phyloP scores from a whole-genome alignment of 2,888 invertebrate genomes.

The Nematopogon swammerdamellus region DNA sequence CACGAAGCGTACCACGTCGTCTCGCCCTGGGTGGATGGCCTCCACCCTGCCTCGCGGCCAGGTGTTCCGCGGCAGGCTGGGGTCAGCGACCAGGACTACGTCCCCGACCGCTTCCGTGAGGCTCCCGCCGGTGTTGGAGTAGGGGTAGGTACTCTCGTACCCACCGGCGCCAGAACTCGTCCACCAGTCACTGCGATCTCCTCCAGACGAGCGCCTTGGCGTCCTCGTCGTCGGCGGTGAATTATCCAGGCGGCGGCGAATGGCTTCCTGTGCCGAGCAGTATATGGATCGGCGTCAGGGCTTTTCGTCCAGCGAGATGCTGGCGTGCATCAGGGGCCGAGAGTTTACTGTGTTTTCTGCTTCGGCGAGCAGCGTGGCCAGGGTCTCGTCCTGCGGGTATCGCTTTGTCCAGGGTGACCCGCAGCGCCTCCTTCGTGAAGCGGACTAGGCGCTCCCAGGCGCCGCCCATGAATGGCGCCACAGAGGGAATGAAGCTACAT shows the following conservation, averaged over 20 bases:
- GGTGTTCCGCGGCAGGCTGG: neutral
- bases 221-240: neutral
- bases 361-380: slow-evolving; percentile 4
- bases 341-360: slow-evolving; percentile 2
- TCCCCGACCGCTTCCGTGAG: neutral
- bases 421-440: neutral
- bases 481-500: slow-evolving; percentile 2
- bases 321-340: slow-evolving; percentile 1
- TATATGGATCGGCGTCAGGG: slow-evolving; percentile 3
- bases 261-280: neutral
- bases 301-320: neutral
- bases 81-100: neutral
- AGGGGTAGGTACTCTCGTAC: neutral
- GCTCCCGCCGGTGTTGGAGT: slow-evolving; percentile 1
- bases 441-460: slow-evolving; percentile 3
- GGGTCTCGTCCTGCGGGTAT: neutral
- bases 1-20: neutral
- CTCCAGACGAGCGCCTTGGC: neutral
- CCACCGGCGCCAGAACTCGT: slow-evolving; percentile 1
- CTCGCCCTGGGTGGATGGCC: neutral
- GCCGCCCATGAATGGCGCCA: slow-evolving; percentile 4
- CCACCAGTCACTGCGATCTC: neutral
- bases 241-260: neutral
- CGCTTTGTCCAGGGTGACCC: neutral
- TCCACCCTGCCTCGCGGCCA: neutral